Conservation (phyloP, 2,888 invertebrate species). For the Stenodema calcarata region DNA sequence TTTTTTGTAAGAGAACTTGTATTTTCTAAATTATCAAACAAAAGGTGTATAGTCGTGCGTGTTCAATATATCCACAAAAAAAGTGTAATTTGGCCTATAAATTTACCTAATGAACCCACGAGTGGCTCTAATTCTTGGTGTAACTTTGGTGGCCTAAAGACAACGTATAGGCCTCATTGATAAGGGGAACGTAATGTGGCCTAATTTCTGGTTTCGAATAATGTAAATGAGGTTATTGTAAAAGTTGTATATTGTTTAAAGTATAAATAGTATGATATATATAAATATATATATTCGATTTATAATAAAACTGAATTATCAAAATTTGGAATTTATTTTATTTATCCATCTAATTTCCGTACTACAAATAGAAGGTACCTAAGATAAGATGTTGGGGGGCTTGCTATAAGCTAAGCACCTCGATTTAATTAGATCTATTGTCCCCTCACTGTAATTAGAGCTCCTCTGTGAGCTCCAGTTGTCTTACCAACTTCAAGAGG, state of each 20-base stretch:
- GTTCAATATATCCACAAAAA: background rate
- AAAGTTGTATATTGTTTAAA: conserved; percentile 52
- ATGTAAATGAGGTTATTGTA: conserved; percentile 47
- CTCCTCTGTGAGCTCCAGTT: no score
- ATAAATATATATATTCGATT: conserved; percentile 45
- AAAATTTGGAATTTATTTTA: background rate
- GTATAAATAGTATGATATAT: conserved; percentile 47
- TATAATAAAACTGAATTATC: conserved; percentile 46
- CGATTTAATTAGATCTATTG: no score
- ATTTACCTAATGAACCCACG: background rate
- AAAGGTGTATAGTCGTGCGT: background rate
- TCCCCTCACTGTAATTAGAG: no score
- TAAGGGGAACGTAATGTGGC: conserved; percentile 30
- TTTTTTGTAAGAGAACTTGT: conserved; percentile 17
- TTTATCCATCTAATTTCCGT: no score
- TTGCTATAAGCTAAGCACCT: no score
- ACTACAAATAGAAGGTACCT: no score
- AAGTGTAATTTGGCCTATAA: background rate
- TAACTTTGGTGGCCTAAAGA: background rate
- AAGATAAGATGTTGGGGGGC: no score
- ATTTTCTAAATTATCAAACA: background rate
- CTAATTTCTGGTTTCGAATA: conserved; percentile 44
- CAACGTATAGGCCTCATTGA: background rate
- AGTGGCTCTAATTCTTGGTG: background rate
- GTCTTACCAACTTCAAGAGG: no score